Conservation (phyloP, 2,113 vertebrate species). For the Jacana jacana region DNA sequence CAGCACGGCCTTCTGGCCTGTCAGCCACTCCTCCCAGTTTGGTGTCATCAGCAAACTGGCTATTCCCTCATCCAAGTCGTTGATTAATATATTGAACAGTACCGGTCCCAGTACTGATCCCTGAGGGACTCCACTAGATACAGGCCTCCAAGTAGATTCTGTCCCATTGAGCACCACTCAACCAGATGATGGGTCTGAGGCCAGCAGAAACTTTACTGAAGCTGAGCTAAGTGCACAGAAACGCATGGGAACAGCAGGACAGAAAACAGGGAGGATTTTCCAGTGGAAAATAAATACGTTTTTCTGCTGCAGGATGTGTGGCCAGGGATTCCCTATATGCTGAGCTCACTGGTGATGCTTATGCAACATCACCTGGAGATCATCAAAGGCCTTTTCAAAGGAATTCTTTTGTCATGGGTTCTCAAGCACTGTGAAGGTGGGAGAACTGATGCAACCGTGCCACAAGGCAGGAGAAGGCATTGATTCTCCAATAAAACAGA, state of each 20-base stretch:
- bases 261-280: accelerated
- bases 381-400: neutral
- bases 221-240: neutral
- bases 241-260: accelerated
- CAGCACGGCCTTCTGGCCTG: no score
- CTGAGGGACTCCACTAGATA: no score
- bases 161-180: no score
- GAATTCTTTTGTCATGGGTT: neutral
- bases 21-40: no score
- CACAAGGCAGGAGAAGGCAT: neutral
- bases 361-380: neutral
- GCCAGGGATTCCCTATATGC: neutral
- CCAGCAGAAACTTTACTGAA: neutral
- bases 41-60: no score
- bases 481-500: neutral
- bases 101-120: no score
- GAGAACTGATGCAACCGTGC: neutral
- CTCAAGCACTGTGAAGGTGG: neutral
- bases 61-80: no score
- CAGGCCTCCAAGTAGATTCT: no score
- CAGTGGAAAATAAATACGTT: neutral
- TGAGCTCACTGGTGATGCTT: neutral
- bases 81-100: no score
- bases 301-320: accelerated
- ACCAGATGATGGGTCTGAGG: neutral